Percentiles rank a stretch among this genome's conserved stretches.
phyloP scores from a whole-genome alignment of 2,888 invertebrate species.

The Andrena camellia region DNA sequence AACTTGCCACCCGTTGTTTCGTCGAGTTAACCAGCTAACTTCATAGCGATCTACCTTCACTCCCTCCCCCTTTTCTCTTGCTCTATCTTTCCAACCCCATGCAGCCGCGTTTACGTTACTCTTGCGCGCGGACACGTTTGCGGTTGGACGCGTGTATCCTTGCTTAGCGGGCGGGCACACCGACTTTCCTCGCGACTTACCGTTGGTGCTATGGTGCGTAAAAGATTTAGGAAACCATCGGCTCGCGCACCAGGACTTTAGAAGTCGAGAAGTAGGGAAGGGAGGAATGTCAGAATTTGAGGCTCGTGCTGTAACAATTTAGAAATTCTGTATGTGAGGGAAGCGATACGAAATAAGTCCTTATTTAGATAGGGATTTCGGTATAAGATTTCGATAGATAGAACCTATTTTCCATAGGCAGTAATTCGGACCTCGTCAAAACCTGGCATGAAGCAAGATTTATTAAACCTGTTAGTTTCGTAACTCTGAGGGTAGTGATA shows the following conservation, averaged over 20 bases:
- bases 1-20: conserved; percentile 82
- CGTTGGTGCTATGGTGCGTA: conserved; percentile 9
- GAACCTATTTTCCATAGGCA: too few relatives aligned
- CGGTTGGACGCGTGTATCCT: conserved; percentile 52
- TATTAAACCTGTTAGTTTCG: too few relatives aligned
- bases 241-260: neutral
- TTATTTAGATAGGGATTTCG: too few relatives aligned
- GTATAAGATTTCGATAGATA: too few relatives aligned
- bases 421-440: too few relatives aligned
- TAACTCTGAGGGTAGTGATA: too few relatives aligned
- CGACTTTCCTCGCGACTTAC: conserved; percentile 6
- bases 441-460: too few relatives aligned
- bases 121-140: conserved; percentile 48
- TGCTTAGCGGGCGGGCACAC: neutral
- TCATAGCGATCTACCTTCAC: conserved; percentile 77
- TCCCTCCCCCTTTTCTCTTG: conserved; percentile 47
- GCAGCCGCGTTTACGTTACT: conserved; percentile 39
- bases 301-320: neutral
- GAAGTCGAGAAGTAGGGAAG: neutral
- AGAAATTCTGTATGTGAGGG: neutral
- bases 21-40: conserved; percentile 83
- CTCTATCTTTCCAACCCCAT: conserved; percentile 32
- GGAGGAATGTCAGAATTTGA: neutral
- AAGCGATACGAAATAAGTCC: neutral
- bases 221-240: conserved; percentile 22